Evolutionary conservation across 2,888 invertebrate genomes (phyloP), one percentile per base, ranked within the genome.

Genomic region (Tricholauxania praeusta): DNA sequence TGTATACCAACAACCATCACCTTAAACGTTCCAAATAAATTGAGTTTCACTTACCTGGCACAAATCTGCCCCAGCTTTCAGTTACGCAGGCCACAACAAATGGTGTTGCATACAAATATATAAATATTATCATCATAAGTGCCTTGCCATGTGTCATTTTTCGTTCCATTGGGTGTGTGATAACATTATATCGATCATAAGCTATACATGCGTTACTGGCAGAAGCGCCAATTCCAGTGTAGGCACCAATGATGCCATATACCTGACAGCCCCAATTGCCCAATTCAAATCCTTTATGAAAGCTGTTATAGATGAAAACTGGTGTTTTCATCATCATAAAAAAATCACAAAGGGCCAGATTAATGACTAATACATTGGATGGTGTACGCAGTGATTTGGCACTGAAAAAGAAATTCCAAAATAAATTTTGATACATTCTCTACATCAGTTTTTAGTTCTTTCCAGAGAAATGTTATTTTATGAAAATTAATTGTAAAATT

Each of bases 251-350:
- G 64, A 93, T 87, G 0, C 89, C 92, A 82, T 93, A 96, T 77
- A 94, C 89, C 83, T 94, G 93, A 82, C 96, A 96, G 1, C 93
- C 95, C 0, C 91, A 75, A 67, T 91, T 89, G 0, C 96, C 96
- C 6, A 90, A 82, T 0, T 94, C 94, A 78, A 92, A 95, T 0
- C 95, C 95, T 76, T 91, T 90, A 84, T 93, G 90, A 79, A 93
- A 93, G 49, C 94, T 94, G 83, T 95, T 95, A 86, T 86, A 86
- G 72, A 86, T 86, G 63, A 86, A 86, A 2, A 96, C 91, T 0
- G 95, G 95, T 0, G 94, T 90, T 87, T 96, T 96, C 49, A 91
- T 86, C 95, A 95, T 95, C 96, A 96, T 96, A 48, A 94, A 87
- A 81, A 96, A 95, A 87, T 96, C 96, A 80, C 93, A 92, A 73